phyloP scores from a whole-genome alignment of 2,888 invertebrate genomes.

The Limulus polyphemus region DNA sequence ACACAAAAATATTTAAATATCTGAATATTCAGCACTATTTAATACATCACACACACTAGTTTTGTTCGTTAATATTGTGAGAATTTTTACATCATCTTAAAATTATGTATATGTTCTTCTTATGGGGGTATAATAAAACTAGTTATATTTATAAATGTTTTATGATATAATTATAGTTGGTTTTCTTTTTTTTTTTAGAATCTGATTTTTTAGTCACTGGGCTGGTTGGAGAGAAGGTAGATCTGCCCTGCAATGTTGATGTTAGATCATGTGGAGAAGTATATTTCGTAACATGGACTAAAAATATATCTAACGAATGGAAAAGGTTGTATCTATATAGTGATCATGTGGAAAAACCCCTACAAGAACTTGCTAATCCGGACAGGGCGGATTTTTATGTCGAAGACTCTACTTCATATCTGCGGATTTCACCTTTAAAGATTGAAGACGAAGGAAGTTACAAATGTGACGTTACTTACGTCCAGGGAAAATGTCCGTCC shows the following conservation, averaged over 20 bases:
- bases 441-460: slow-evolving; percentile 63
- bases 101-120: too few species aligned
- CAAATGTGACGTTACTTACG: slow-evolving; percentile 50
- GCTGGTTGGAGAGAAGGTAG: slow-evolving; percentile 37
- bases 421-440: slow-evolving; percentile 54
- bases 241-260: slow-evolving; percentile 58
- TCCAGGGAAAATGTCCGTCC: slow-evolving; percentile 28
- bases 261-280: slow-evolving; percentile 56
- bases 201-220: slow-evolving; percentile 6
- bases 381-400: slow-evolving; percentile 18
- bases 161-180: too few species aligned
- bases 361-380: slow-evolving; percentile 24
- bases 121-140: too few species aligned
- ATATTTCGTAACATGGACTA: slow-evolving; percentile 65
- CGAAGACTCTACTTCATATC: slow-evolving; percentile 25
- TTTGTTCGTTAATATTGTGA: too few species aligned
- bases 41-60: too few species aligned
- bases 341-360: slow-evolving; percentile 25
- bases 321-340: slow-evolving; percentile 26
- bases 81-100: too few species aligned
- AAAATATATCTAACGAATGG: slow-evolving; percentile 24
- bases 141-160: too few species aligned
- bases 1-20: too few species aligned
- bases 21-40: too few species aligned
- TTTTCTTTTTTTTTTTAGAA: too few species aligned